phyloP scores from a whole-genome alignment of 37 sponge, comb jelly and placozoan species.

The Chondrosia reniformis region DNA sequence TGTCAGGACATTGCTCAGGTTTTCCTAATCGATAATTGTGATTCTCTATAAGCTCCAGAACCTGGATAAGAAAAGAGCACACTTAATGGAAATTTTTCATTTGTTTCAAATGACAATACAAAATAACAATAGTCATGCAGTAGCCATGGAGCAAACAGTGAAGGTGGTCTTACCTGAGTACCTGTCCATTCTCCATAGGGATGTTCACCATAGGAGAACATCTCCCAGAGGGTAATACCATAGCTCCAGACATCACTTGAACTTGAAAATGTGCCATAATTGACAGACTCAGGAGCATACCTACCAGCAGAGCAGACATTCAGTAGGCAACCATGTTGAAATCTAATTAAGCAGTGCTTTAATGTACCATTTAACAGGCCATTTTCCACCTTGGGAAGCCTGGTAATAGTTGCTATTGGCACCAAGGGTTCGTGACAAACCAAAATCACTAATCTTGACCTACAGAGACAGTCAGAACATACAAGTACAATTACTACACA shows the following conservation, averaged over 20 bases:
- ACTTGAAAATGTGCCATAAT: conserved; percentile 88
- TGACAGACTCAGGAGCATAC: conserved; percentile 98
- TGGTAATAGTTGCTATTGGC: conserved; percentile 93
- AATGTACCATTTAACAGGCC: conserved; percentile 96
- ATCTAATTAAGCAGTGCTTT: background rate
- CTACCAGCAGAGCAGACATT: conserved; percentile 24
- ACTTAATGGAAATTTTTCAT: background rate
- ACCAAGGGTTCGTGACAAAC: conserved; percentile 91
- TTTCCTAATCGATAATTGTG: conserved; percentile 55
- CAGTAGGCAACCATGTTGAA: background rate
- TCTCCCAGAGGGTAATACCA: conserved; percentile 97
- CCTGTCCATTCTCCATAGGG: conserved; percentile 95
- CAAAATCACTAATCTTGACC: conserved; percentile 99
- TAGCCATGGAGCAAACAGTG: background rate
- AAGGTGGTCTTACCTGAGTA: conserved; percentile 63
- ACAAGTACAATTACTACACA: too few species aligned
- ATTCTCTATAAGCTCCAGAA: conserved; percentile 77
- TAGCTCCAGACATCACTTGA: conserved; percentile 99
- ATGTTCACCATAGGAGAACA: conserved; percentile 92
- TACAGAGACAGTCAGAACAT: too few species aligned
- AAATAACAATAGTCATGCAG: background rate
- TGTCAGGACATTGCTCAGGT: conserved; percentile 66
- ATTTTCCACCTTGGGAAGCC: conserved; percentile 93
- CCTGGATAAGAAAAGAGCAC: conserved; percentile 25
- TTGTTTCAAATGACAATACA: background rate